Percentiles rank a stretch among this genome's conserved stretches.
Evolutionary conservation across 2,113 vertebrate species (phyloP).

Genomic region (Phrynosoma platyrhinos): DNA sequence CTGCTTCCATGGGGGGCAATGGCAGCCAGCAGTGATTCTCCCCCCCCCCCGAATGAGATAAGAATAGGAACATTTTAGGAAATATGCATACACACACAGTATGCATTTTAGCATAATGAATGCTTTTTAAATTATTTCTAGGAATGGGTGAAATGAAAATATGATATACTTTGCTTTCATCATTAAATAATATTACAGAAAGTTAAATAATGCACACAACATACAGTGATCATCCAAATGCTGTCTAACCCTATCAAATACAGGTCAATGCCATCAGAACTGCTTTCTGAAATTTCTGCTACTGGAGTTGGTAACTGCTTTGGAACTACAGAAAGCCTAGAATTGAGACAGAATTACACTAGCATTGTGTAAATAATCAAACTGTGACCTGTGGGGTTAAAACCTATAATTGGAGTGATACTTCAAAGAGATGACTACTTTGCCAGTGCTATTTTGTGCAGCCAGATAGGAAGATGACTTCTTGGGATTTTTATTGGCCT

Average conservation of each 20-base stretch:
- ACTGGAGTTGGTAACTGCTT: slow-evolving; percentile 81
- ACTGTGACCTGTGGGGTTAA: slow-evolving; percentile 96
- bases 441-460: slow-evolving; percentile 85
- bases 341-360: slow-evolving; percentile 93
- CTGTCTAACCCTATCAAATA: slow-evolving; percentile 88
- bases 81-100: not conserved
- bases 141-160: slow-evolving; percentile 70
- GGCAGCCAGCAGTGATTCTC: too few species aligned
- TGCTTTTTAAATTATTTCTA: slow-evolving; percentile 61
- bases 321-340: slow-evolving; percentile 88
- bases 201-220: slow-evolving; percentile 83
- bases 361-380: slow-evolving; percentile 99
- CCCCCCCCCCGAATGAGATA: too few species aligned
- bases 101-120: slow-evolving; percentile 48
- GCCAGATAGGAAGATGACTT: slow-evolving; percentile 81
- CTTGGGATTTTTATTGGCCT: slow-evolving; percentile 80
- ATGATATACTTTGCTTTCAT: slow-evolving; percentile 70
- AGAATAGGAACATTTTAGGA: too few species aligned
- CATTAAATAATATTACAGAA: slow-evolving; percentile 76
- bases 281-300: slow-evolving; percentile 86
- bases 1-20: too few species aligned
- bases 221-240: slow-evolving; percentile 78
- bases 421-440: slow-evolving; percentile 98
- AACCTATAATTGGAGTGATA: slow-evolving; percentile 98
- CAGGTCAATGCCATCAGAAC: slow-evolving; percentile 87